Percentiles rank a stretch among this genome's conserved stretches.
Evolutionary conservation across 35 echinoderm and acorn worm species (phyloP).

Genomic region (Lytechinus variegatus): DNA sequence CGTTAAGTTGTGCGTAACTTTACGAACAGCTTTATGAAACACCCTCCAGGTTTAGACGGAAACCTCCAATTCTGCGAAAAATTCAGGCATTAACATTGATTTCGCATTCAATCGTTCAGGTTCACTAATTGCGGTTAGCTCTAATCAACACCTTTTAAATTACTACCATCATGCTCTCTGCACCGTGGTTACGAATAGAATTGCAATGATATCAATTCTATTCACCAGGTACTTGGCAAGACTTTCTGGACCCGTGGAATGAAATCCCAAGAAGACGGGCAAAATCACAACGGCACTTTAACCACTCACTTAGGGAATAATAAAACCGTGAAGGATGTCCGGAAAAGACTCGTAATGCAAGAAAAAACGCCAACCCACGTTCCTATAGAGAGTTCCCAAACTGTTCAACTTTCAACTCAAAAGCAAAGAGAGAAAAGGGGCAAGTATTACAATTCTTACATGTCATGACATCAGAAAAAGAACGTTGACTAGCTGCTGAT

Average conservation of each 20-base stretch:
- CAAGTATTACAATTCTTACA: not conserved
- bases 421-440: not conserved
- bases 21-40: no score
- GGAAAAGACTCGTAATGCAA: not conserved
- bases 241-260: conserved; percentile 9
- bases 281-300: not conserved
- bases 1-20: no score
- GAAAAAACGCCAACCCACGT: not conserved
- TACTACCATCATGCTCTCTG: no score
- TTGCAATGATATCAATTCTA: not conserved
- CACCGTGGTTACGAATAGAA: no score
- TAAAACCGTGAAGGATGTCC: not conserved
- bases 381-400: not conserved
- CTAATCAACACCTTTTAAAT: no score
- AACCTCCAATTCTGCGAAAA: no score
- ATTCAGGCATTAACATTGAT: no score
- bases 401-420: not conserved
- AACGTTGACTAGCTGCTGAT: no score
- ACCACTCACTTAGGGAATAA: not conserved
- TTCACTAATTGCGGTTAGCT: no score
- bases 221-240: not conserved
- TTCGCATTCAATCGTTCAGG: no score
- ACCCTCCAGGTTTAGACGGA: no score
- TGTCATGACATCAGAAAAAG: no score
- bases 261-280: not conserved